These are phyloP conservation scores for Dicyrtoma fusca DNA, from an alignment of 2,888 invertebrate species.

Conservation along the genomic window DNA sequence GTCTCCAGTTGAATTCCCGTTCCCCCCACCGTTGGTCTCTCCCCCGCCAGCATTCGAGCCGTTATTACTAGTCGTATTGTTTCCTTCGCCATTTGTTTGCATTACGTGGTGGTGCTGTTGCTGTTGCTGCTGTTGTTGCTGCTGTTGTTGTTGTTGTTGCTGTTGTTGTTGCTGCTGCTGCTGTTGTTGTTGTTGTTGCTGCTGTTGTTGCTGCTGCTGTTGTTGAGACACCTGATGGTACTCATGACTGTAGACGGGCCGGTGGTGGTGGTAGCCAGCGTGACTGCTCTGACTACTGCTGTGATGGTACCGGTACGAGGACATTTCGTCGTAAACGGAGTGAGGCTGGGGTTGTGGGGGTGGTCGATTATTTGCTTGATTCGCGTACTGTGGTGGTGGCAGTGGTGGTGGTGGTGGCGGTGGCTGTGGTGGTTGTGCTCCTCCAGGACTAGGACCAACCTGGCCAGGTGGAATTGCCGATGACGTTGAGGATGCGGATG, in stretches of 20 bases:
- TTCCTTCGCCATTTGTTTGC: conserved; percentile 27
- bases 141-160: conserved; percentile 42
- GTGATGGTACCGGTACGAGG: conserved; percentile 38
- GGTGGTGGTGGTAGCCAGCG: conserved; percentile 33
- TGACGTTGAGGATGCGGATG: conserved; percentile 41
- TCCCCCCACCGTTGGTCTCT: conserved; percentile 19
- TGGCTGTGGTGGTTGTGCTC: conserved; percentile 5
- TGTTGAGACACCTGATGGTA: conserved; percentile 42
- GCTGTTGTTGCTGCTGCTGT: conserved; percentile 59
- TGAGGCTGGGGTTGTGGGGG: conserved; percentile 35
- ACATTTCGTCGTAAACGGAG: conserved; percentile 41
- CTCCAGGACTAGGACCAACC: neutral
- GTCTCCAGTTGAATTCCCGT: conserved; percentile 38
- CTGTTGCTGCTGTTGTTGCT: conserved; percentile 37
- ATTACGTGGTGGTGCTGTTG: conserved; percentile 40
- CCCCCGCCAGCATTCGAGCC: conserved; percentile 10
- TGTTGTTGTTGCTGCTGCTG: conserved; percentile 59
- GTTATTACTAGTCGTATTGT: conserved; percentile 17
- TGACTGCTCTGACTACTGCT: conserved; percentile 17
- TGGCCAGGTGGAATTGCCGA: conserved; percentile 23
- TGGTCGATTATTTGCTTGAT: conserved; percentile 30
- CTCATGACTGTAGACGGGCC: conserved; percentile 34
- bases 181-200: conserved; percentile 59
- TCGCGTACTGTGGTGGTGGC: conserved; percentile 34
- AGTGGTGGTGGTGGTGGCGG: conserved; percentile 14